Evolutionary conservation across 2,113 vertebrate genomes (phyloP).

Genomic region (Oriolus oriolus): DNA sequence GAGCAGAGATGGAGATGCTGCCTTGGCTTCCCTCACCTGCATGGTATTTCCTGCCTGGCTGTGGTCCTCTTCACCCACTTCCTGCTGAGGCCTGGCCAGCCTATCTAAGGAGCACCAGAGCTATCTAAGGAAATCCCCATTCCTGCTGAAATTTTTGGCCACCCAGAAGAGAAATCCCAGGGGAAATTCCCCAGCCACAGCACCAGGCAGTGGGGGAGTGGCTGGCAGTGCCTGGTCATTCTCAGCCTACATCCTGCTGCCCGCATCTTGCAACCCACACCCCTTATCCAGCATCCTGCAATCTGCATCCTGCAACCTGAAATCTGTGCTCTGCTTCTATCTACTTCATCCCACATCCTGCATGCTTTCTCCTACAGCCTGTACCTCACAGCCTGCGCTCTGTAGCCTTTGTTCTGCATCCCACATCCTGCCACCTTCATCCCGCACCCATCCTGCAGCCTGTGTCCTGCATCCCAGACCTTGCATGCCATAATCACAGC

Average conservation of each 20-base stretch:
- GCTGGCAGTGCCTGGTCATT: neutral
- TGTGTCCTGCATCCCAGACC: neutral
- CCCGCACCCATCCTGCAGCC: too few species aligned
- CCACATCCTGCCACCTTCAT: neutral
- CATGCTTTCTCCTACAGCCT: neutral
- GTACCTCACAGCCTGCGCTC: neutral
- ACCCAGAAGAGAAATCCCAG: neutral
- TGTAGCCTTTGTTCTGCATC: neutral
- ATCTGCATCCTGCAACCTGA: neutral
- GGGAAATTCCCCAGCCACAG: neutral
- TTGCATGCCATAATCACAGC: neutral
- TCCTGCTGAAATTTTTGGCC: neutral
- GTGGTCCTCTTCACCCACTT: neutral
- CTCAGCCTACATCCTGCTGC: neutral
- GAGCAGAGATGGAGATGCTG: neutral
- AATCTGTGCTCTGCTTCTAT: neutral
- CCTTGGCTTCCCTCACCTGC: neutral
- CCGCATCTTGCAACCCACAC: fast-evolving
- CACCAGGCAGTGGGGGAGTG: neutral
- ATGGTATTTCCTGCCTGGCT: neutral
- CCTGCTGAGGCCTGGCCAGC: neutral
- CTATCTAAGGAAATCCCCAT: neutral
- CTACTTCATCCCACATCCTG: neutral
- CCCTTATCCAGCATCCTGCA: neutral
- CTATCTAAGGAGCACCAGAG: neutral